Conservation (phyloP, 2,113 vertebrate genomes). For the Ptilorrhoa leucosticta region DNA sequence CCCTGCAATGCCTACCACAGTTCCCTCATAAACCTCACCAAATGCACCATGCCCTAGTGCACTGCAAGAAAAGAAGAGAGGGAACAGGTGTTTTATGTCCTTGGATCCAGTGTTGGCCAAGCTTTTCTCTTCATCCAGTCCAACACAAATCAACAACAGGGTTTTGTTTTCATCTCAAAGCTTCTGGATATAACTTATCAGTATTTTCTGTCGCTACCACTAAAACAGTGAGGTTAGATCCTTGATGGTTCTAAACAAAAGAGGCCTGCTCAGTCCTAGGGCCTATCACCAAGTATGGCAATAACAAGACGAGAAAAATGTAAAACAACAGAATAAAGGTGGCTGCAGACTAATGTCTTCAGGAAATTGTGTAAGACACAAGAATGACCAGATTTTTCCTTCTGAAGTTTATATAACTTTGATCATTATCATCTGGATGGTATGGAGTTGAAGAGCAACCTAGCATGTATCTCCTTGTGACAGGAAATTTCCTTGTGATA, state of each 20-base stretch:
- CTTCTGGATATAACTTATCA: not conserved
- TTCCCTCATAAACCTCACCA: conserved; percentile 90
- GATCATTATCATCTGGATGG: not conserved
- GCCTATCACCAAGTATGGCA: not conserved
- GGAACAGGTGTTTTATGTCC: not conserved
- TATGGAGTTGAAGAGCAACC: not conserved
- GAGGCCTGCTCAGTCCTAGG: not conserved
- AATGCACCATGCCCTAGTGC: conserved; percentile 90
- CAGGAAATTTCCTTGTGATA: not conserved
- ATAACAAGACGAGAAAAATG: not conserved
- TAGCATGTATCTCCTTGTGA: not conserved
- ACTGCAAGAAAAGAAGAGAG: conserved; percentile 59
- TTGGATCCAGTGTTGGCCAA: not conserved
- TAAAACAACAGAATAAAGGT: not conserved
- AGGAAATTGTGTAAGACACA: not conserved
- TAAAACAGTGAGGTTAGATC: not conserved
- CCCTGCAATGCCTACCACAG: conserved; percentile 81
- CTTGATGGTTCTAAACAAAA: not conserved
- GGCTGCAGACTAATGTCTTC: not conserved
- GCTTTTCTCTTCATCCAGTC: not conserved
- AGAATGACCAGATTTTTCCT: not conserved
- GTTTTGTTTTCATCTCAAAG: not conserved
- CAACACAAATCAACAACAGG: not conserved
- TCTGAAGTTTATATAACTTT: not conserved
- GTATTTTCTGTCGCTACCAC: not conserved